Percentiles rank a stretch among this genome's conserved stretches.
Conservation (phyloP, 2,888 invertebrate species). For the Stratiomys singularior region DNA sequence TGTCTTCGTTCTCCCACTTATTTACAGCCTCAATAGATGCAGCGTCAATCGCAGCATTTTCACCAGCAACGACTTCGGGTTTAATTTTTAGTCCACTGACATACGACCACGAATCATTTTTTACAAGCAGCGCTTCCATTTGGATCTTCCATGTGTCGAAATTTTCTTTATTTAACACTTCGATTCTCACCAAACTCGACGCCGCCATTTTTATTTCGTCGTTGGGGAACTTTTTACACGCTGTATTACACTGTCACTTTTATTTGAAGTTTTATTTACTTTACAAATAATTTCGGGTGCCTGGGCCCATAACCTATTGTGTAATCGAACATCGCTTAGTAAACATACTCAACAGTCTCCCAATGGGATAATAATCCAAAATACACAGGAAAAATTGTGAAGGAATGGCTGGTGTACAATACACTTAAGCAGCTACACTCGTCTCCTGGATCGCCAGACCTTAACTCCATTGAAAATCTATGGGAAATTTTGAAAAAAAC, state of each 20-base stretch:
- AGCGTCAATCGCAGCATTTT: neutral
- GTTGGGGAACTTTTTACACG: neutral
- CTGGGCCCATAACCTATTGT: neutral
- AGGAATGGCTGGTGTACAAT: too few species aligned
- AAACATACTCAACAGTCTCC: too few species aligned
- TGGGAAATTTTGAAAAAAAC: too few species aligned
- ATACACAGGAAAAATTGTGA: too few species aligned
- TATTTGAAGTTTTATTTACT: neutral
- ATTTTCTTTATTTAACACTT: neutral
- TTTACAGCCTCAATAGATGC: neutral
- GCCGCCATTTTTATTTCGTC: neutral
- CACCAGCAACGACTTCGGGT: neutral
- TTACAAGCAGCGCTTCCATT: neutral
- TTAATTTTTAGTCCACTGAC: neutral
- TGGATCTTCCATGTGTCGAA: slow-evolving; percentile 35
- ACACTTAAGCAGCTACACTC: too few species aligned
- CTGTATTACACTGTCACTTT: neutral
- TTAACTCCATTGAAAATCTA: too few species aligned
- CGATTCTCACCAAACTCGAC: neutral
- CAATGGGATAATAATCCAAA: too few species aligned
- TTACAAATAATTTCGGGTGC: fast-evolving
- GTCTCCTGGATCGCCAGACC: too few species aligned
- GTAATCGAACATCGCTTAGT: too few species aligned
- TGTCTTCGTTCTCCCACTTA: neutral
- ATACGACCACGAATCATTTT: slow-evolving; percentile 6